These are phyloP conservation scores for Desmodus rotundus DNA, from an alignment of 2,113 vertebrate genomes.

Conservation along the genomic window DNA sequence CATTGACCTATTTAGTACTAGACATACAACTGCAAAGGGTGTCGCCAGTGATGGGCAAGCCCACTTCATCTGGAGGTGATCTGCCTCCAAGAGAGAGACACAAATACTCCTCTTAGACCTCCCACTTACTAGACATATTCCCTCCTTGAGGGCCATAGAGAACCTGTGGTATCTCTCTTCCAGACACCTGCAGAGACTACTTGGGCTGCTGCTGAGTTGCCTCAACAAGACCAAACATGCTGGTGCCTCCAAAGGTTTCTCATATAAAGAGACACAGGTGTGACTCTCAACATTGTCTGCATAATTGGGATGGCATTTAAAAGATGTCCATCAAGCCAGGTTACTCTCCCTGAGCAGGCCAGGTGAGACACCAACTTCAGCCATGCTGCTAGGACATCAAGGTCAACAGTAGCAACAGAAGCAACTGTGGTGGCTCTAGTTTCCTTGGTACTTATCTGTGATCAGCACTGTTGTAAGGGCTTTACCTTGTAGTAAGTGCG, in stretches of 20 bases:
- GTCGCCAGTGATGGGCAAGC: not conserved
- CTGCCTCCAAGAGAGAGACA: not conserved
- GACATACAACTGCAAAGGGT: not conserved
- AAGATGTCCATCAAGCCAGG: not conserved
- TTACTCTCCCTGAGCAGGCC: not conserved
- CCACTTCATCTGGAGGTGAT: not conserved
- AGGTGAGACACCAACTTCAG: not conserved
- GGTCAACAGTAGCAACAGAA: accelerated
- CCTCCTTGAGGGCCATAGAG: not conserved
- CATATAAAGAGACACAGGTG: not conserved
- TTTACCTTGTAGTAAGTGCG: not conserved
- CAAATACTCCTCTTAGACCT: not conserved
- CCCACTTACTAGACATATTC: not conserved
- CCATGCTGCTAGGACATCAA: not conserved
- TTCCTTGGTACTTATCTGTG: not conserved
- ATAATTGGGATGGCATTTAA: not conserved
- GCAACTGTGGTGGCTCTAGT: accelerated
- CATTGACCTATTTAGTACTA: not conserved
- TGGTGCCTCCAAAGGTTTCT: not conserved
- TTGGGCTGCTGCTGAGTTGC: not conserved
- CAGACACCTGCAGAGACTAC: not conserved
- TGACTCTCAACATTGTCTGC: not conserved
- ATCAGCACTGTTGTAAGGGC: not conserved
- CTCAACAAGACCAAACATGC: not conserved
- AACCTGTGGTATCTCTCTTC: not conserved